Evolutionary conservation across 2,113 vertebrate genomes (phyloP), one percentile per base, ranked within the genome.

Genomic region (Apeltes quadracus): DNA sequence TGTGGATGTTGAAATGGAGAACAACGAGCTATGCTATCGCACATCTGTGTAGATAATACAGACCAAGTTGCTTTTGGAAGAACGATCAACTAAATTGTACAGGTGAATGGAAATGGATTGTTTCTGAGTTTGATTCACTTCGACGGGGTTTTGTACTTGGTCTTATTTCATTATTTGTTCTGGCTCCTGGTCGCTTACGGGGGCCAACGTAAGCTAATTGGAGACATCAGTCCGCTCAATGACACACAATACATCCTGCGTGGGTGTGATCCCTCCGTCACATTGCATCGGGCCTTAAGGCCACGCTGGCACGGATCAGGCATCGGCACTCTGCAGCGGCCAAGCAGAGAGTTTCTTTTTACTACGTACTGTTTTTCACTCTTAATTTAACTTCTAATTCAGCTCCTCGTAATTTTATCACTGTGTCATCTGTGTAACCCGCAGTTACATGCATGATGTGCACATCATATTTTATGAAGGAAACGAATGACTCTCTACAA

Each of bases 221-320:
- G 13, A 38, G 7, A 4, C 41, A 41, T 18, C 16, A 22, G 36
- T 61, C n/a, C 39, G 34, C 46, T n/a, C 29, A 32, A 32, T 25
- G 14, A 53, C 11, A 3, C 3, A 51, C 48, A 32, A 4, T 32
- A 32, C n/a, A n/a, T n/a, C n/a, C n/a, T n/a, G n/a, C n/a, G n/a
- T n/a, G 39, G 29, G 15, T 25, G 22, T 64, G 25, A 58, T 65
- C 18, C 51, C 50, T 57, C 53, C 82, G 80, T 69, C 51, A 44
- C 44, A 77, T 79, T 77, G 82, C 56, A 71, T 54, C 66, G 53
- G 55, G 39, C 56, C 41, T 72, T 63, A 65, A 27, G 66, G 70
- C 84, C 62, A 70, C n/a, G 76, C 81, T 80, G 85, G 67, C 59
- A 76, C 70, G 68, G 56, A 69, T 71, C 76, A 76, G 68, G 63